A percentile compares a stretch with the other conserved stretches of the same genome.
These are phyloP conservation scores for Lasaia peninsularis DNA, from an alignment of 1,140 invertebrate genomes.

Conservation along the genomic window DNA sequence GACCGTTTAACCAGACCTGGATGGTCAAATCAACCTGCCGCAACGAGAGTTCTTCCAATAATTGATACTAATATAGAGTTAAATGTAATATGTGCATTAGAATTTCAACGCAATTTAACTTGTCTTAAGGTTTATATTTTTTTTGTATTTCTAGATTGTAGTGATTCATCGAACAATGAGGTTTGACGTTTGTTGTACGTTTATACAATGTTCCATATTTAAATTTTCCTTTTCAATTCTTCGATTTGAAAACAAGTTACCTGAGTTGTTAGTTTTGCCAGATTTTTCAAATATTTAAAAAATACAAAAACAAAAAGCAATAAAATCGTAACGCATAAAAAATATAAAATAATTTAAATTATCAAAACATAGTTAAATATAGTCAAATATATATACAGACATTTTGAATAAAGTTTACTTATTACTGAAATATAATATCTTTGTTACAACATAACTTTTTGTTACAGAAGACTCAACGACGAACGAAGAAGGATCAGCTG, in stretches of 20 bases:
- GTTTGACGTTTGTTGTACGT: constrained; percentile 50
- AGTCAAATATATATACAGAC: no score
- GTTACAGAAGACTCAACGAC: constrained; percentile 84
- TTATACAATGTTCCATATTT: constrained; percentile 40
- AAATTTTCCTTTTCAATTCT: no score
- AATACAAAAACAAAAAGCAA: no score
- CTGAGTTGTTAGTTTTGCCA: no score
- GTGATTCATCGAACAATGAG: constrained; percentile 55
- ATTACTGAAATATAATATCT: not conserved
- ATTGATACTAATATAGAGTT: constrained; percentile 30
- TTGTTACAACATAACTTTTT: constrained; percentile 31
- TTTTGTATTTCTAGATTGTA: constrained; percentile 34
- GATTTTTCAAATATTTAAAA: no score
- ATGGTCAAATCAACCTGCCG: constrained; percentile 22
- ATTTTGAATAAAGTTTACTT: no score
- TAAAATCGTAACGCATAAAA: no score
- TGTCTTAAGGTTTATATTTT: constrained; percentile 27
- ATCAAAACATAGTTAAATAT: no score
- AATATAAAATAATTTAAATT: no score
- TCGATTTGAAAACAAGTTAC: no score
- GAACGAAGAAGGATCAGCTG: constrained; percentile 80
- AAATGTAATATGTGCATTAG: constrained; percentile 30
- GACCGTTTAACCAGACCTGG: constrained; percentile 37
- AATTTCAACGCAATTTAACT: constrained; percentile 29
- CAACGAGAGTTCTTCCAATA: constrained; percentile 30